Percentiles rank a stretch among this genome's conserved stretches.
Evolutionary conservation across 2,888 invertebrate species (phyloP).

Genomic region (Caenorhabditis sinica): DNA sequence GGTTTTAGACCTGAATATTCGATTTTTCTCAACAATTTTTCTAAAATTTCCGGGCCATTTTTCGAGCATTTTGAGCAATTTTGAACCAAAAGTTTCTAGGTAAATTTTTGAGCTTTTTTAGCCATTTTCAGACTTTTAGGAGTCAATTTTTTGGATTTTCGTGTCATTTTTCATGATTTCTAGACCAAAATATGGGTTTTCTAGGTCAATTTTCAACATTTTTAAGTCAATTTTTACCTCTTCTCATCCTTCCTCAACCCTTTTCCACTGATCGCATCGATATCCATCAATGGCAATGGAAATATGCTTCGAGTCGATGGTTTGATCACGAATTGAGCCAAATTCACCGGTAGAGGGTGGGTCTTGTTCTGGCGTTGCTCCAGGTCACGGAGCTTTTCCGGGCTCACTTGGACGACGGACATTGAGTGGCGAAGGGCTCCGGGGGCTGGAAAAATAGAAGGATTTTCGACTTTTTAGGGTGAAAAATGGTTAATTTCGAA

Average conservation of each 20-base stretch:
- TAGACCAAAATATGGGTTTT: not conserved
- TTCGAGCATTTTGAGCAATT: not conserved
- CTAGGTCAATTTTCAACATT: not conserved
- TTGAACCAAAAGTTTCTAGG: not conserved
- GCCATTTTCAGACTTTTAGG: not conserved
- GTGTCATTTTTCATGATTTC: not conserved
- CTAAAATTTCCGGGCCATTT: not conserved
- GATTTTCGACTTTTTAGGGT: not conserved
- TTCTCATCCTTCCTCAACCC: conserved; percentile 49
- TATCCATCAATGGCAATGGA: conserved; percentile 45
- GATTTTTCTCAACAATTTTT: too few relatives aligned
- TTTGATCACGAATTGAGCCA: conserved; percentile 42
- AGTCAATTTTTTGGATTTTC: not conserved
- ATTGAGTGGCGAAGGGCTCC: conserved; percentile 43
- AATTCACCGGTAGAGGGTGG: conserved; percentile 15
- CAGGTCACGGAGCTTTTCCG: conserved; percentile 26
- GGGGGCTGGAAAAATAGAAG: conserved; percentile 21
- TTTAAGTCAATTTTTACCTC: conserved; percentile 36
- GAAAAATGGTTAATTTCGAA: not conserved
- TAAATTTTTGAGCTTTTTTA: not conserved
- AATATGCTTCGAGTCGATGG: conserved; percentile 54
- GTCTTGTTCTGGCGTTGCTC: not conserved
- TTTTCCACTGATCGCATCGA: conserved; percentile 59
- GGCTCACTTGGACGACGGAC: conserved; percentile 24
- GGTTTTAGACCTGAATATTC: not conserved